These are phyloP conservation scores for Peromyscus nudipes DNA, from an alignment of 2,797 vertebrate genomes.

Conservation along the genomic window DNA sequence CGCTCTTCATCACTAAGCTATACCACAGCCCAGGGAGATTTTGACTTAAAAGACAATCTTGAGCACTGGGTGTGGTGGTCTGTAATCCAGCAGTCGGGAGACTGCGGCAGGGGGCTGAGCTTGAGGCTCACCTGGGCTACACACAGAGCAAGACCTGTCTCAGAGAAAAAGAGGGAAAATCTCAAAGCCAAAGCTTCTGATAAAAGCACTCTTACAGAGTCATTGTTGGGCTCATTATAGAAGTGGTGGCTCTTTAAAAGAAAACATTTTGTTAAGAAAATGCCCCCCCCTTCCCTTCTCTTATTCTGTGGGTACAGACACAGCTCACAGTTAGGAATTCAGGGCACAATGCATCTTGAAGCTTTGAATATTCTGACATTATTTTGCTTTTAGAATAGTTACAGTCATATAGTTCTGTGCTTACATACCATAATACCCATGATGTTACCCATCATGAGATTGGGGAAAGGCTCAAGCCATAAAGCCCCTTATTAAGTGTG, in stretches of 20 bases:
- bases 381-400: conserved; percentile 62
- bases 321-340: conserved; percentile 12
- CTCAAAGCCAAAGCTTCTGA: conserved; percentile 18
- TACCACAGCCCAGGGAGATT: not conserved
- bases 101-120: not conserved
- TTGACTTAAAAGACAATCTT: not conserved
- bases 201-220: not conserved
- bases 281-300: not conserved
- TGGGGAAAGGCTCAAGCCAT: not conserved
- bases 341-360: not conserved
- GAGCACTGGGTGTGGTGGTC: not conserved
- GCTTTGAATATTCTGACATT: conserved; percentile 30
- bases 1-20: not conserved
- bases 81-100: not conserved
- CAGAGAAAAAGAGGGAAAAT: not conserved
- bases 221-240: conserved; percentile 6
- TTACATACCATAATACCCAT: conserved; percentile 25
- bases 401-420: conserved; percentile 36
- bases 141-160: not conserved
- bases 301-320: not conserved
- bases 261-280: conserved; percentile 62
- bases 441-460: not conserved
- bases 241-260: conserved; percentile 44
- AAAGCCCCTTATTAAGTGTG: conserved; percentile 45
- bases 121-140: not conserved